Percentiles rank a stretch among this genome's conserved stretches.
These are phyloP conservation scores for Mormyrus lacerda DNA, from an alignment of 2,113 vertebrate species.

Conservation along the genomic window DNA sequence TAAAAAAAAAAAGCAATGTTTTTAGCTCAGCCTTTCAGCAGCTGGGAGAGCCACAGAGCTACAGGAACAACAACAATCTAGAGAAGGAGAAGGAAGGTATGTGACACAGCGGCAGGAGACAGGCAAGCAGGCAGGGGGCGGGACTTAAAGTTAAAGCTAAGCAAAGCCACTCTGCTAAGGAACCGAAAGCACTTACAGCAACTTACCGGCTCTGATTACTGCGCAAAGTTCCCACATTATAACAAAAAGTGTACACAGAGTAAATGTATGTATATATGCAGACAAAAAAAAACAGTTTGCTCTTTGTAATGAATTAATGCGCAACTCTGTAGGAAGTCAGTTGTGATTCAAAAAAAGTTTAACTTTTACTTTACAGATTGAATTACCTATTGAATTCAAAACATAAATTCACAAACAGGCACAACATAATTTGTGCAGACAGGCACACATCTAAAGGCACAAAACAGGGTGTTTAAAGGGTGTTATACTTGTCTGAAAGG, in stretches of 20 bases:
- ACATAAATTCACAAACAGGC: neutral
- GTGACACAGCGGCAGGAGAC: neutral
- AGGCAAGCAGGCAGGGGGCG: constrained; percentile 7
- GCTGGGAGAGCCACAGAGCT: constrained; percentile 41
- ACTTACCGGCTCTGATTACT: neutral
- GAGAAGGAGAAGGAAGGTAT: neutral
- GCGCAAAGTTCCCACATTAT: too few relatives aligned
- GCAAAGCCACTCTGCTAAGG: neutral
- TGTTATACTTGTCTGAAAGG: neutral
- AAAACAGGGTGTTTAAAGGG: neutral
- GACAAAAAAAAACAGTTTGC: neutral
- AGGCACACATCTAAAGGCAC: neutral
- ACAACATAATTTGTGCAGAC: neutral
- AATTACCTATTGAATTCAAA: neutral
- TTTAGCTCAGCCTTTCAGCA: constrained; percentile 42
- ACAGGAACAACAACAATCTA: neutral
- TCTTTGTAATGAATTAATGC: neutral
- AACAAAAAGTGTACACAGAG: neutral
- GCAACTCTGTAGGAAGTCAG: neutral
- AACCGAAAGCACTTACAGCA: neutral
- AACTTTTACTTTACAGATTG: neutral
- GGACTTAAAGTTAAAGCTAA: constrained; percentile 11
- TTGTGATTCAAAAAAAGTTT: neutral
- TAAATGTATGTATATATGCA: neutral
- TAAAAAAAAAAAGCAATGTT: neutral